Base-by-base conservation (phyloP, 2,888 invertebrate species). In the Eristalis pertinax region DNA sequence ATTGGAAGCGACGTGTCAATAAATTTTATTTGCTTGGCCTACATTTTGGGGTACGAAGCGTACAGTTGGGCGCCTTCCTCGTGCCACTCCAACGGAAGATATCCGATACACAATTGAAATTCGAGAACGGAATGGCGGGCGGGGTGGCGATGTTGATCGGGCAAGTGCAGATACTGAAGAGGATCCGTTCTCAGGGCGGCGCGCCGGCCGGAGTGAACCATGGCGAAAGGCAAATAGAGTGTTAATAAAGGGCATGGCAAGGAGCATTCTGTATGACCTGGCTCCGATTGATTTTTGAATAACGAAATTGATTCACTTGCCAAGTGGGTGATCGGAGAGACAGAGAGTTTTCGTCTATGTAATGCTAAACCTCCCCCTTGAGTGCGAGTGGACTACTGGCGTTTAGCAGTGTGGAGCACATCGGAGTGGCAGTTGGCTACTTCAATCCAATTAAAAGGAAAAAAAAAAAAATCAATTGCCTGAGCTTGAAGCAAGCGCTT, bases 1-100 rank as follows among this genome's bases (percentile, higher is more conserved):
- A 69, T 22, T 69, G 69, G 60, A 75, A 75, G 32, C 56, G 56
- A 41, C 64, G 69, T 81, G 74, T 81, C 81, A 81, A 81, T 81
- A 75, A 81, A 81, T 81, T 81, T 63, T 81, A 81, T 81, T 81
- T 81, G 81, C 74, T 69, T 75, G 69, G 81, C 74, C 81, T 81
- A 81, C 74, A 74, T 81, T 68, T 62, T n/a, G 35, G 11, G 29
- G 29, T 26, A 35, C 24, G 43, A 65, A 60, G 58, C 22, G 69
- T 68, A 63, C 15, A 73, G 67, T 63, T 24, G n/a, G 50, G 15
- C 50, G 65, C 38, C 50, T 11, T 63, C n/a, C 35, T 56, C 56
- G 5, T 41, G 15, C 15, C 62, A 11, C 35, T 60, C 22, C 22
- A 24, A 4, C 26, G 41, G 38, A 64, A 29, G 81, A 75, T 68